Evolutionary conservation across 2,888 invertebrate genomes (phyloP), one percentile per base, ranked within the genome.

Genomic region (Heliconius hortense): DNA sequence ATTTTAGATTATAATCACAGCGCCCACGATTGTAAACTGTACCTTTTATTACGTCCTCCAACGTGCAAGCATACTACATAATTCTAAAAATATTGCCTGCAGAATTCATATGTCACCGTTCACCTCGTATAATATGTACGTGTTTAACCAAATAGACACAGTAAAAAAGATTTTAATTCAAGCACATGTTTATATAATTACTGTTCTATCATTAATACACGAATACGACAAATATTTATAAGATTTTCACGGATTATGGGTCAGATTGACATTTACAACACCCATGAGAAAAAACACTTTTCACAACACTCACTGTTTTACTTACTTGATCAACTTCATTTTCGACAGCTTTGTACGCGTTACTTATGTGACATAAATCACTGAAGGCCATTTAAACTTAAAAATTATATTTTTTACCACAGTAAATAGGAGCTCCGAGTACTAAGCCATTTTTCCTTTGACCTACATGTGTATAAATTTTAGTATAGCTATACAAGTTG

Each of bases 331-430:
- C 94, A 81, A 89, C 84, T 86, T 94, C 94, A 94, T 94, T 94
- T 93, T 94, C 94, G 85, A 92, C 88, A 85, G 89, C 88, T 92
- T 93, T 94, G 85, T 89, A 94, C 89, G 92, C 91, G 89, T 94
- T 94, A 86, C 91, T 87, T 92, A 92, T 86, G 87, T 91, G 93
- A 90, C 93, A 93, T 89, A 94, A 88, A 93, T 94, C 94, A 94
- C 94, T 94, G 93, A 92, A 94, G 90, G 94, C 94, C 94, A 94
- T 94, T 94, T 94, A 94, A 91, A 93, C 81, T 90, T 91, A 91
- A 90, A 93, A 91, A 88, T 88, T 92, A 90, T 80, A 79, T 80
- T 91, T 90, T 89, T 92, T 93, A 92, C 92, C 93, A 94, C 93
- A 91, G 90, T 90, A 91, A 91, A 91, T 91, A 93, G 82, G 89